Conservation (phyloP, 1,140 invertebrate genomes). For the Rhagoletis pomonella region DNA sequence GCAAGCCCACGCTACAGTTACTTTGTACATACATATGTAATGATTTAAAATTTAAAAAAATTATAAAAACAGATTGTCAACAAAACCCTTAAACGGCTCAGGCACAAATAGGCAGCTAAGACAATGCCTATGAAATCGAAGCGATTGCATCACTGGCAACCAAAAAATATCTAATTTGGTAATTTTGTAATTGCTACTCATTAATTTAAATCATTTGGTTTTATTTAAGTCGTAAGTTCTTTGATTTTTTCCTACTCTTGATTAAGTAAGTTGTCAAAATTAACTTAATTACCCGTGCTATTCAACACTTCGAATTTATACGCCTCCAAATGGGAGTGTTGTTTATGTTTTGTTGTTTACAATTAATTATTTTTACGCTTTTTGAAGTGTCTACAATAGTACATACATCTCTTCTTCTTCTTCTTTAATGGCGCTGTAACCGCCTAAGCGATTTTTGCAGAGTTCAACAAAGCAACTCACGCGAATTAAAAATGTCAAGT, state of each 20-base stretch:
- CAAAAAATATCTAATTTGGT: not conserved
- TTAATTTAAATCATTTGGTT: not conserved
- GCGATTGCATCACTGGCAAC: conserved; percentile 29
- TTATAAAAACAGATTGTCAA: not conserved
- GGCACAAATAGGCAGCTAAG: not conserved
- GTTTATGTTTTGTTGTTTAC: too few species aligned
- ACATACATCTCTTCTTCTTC: too few species aligned
- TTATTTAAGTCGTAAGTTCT: not conserved
- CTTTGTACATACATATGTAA: too few species aligned
- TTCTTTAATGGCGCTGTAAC: too few species aligned
- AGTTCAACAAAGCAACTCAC: too few species aligned
- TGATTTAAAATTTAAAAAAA: too few species aligned
- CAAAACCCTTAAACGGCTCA: not conserved
- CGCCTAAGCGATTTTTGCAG: too few species aligned
- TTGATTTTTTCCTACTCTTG: conserved; percentile 2
- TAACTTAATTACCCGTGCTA: not conserved
- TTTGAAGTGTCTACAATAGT: too few species aligned
- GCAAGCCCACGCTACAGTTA: conserved; percentile 7
- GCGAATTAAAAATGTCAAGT: too few species aligned
- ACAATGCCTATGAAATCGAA: not conserved
- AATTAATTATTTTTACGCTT: too few species aligned
- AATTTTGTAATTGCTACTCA: conserved; percentile 26
- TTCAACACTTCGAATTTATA: too few species aligned
- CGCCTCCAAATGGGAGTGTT: too few species aligned
- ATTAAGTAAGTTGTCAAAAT: not conserved